Percentiles rank a stretch among this genome's conserved stretches.
Evolutionary conservation across 1,140 invertebrate genomes (phyloP).

Genomic region (Papilio glaucus): DNA sequence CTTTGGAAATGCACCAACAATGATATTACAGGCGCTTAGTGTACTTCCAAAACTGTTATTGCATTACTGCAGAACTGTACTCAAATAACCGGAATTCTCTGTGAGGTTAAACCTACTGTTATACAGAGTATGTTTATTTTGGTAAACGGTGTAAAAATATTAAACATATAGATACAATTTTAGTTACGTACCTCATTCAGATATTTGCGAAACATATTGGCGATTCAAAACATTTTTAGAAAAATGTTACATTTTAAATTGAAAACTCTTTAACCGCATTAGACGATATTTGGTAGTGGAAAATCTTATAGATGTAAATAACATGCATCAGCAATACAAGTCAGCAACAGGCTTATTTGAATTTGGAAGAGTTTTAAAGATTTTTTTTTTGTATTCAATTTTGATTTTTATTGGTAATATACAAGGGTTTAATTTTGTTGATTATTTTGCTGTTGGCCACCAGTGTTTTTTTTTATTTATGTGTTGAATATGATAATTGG

Average conservation of each 20-base stretch:
- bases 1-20: slow-evolving; percentile 3
- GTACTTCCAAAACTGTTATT: slow-evolving; percentile 17
- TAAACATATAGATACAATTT: not conserved
- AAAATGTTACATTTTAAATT: no score
- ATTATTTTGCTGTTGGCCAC: no score
- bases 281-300: no score
- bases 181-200: not conserved
- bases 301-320: no score
- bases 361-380: no score
- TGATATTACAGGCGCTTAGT: slow-evolving; percentile 18
- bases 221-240: not conserved
- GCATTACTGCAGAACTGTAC: slow-evolving; percentile 5
- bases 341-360: no score
- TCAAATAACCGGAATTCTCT: slow-evolving; percentile 16
- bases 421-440: no score
- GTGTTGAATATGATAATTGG: not conserved
- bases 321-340: no score
- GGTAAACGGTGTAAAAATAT: not conserved
- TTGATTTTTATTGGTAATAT: no score
- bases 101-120: not conserved
- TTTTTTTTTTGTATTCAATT: no score
- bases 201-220: not conserved
- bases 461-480: no score
- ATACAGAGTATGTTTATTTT: slow-evolving; percentile 12
- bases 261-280: no score